Base-by-base conservation (phyloP, 2,888 invertebrate species). In the Eucriotettix oculatus region DNA sequence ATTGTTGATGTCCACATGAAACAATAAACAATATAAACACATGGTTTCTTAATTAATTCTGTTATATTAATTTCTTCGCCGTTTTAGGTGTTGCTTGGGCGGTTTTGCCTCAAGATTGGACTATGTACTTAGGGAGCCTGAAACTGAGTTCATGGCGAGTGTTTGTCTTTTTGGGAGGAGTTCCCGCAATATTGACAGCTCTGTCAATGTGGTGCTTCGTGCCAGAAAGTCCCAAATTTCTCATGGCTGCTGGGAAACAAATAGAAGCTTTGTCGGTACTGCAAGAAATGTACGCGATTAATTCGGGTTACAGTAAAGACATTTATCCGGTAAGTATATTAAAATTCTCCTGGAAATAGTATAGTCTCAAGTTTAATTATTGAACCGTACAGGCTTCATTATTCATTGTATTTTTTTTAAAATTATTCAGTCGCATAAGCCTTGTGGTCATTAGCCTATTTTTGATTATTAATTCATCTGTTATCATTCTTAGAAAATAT, bases 211-310 rank as follows among this genome's bases (percentile, higher is more conserved):
- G 44, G 9, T 67, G 70, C 40, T 66, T 73, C 42, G 66, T 73
- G 44, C 73, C 73, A 9, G 72, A 73, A 60, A 72, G 72, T 63
- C 73, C 73, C 1, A 73, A 72, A 64, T 73, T 70, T 61, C 61
- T 69, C 2, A 62, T 72, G 5, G 63, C 69, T 3, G 67, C 69
- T 48, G 71, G 70, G 2, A 63, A 69, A 16, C 65, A 69, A 7
- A 66, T 68, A 10, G 65, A 68, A 58, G 65, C 70, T 10, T 62
- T 71, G 11, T 62, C 66, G 11, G 68, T 71, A 44, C 63, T 73
- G 16, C 65, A 67, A 55, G 66, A 61, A 14, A 69, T 72, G 11
- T 71, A 67, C 60, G 63, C 65, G 2, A 60, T 66, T 16, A 65
- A 65, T 58, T 60, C 61, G 1, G 61, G 64, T 17, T 43, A 57